Percentiles rank a stretch among this genome's conserved stretches.
Conservation (phyloP, 1,140 invertebrate species). For the Ceratitis capitata region DNA sequence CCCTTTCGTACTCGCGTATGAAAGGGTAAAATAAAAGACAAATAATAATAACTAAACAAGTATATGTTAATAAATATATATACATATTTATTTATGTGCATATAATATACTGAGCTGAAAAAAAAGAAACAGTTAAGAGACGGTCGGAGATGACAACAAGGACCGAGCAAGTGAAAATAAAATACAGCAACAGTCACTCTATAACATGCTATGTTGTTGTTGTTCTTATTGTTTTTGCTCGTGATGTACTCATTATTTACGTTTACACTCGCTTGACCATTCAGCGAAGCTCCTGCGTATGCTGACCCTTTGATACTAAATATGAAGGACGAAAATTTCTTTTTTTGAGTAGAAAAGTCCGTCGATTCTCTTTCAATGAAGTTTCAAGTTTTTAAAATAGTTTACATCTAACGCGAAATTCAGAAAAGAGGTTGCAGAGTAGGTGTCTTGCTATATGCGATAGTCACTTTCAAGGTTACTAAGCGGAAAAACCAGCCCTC, state of each 20-base stretch:
- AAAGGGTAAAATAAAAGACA: background rate
- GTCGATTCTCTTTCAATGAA: no score
- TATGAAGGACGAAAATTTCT: no score
- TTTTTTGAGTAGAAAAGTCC: no score
- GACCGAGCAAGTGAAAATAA: background rate
- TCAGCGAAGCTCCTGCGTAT: background rate
- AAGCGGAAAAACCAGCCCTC: no score
- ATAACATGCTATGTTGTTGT: background rate
- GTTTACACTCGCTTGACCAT: background rate
- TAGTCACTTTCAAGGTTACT: no score
- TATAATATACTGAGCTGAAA: background rate
- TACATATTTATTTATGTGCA: background rate
- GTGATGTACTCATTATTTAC: background rate
- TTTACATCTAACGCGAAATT: no score
- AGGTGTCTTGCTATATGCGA: no score
- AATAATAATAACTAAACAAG: constrained; percentile 22
- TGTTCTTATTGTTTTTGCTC: background rate
- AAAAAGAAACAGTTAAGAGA: background rate
- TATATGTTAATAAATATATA: background rate
- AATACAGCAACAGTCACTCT: background rate
- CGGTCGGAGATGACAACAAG: no score
- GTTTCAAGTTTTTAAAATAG: no score
- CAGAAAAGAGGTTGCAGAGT: no score
- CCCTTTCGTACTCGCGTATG: no score
- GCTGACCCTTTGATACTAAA: no score